Evolutionary conservation across 2,888 invertebrate species (phyloP).

Genomic region (Laothoe populi): DNA sequence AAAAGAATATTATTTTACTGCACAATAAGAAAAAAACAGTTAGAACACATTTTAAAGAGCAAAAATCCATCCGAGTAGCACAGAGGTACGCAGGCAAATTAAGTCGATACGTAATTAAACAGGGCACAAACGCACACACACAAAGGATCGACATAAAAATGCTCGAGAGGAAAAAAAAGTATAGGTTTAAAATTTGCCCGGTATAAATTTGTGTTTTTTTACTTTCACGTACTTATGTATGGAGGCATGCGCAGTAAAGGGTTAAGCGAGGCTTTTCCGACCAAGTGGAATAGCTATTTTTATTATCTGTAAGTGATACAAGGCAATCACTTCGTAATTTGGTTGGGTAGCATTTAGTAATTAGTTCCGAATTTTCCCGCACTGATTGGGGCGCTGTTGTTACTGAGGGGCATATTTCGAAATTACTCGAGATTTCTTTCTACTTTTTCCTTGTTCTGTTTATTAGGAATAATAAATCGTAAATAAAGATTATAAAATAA

Average conservation of each 20-base stretch:
- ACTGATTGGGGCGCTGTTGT: conserved; percentile 50
- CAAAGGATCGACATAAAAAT: conserved; percentile 83
- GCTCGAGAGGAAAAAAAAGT: conserved; percentile 81
- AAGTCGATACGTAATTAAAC: conserved; percentile 86
- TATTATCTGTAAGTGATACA: conserved; percentile 26
- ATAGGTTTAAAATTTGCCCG: conserved; percentile 85
- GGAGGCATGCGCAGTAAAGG: conserved; percentile 83
- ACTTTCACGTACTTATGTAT: conserved; percentile 80
- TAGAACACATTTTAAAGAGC: conserved; percentile 44
- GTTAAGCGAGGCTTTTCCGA: conserved; percentile 59
- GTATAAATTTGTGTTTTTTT: conserved; percentile 85
- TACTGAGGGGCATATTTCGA: conserved; percentile 39
- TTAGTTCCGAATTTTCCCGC: conserved; percentile 62
- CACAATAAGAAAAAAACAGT: conserved; percentile 38
- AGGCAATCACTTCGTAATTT: conserved; percentile 38
- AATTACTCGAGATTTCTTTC: conserved; percentile 37
- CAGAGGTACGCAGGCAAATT: conserved; percentile 76
- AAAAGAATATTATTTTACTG: conserved; percentile 13
- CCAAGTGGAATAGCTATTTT: conserved; percentile 34
- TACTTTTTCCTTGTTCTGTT: neutral
- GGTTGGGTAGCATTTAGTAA: conserved; percentile 47
- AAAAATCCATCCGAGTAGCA: conserved; percentile 53
- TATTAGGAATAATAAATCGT: too few relatives aligned
- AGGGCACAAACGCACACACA: conserved; percentile 78
- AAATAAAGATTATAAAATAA: too few relatives aligned